A percentile compares a stretch with the other conserved stretches of the same genome.
Conservation (phyloP, 2,113 vertebrate genomes). For the Actinemys pallida region DNA sequence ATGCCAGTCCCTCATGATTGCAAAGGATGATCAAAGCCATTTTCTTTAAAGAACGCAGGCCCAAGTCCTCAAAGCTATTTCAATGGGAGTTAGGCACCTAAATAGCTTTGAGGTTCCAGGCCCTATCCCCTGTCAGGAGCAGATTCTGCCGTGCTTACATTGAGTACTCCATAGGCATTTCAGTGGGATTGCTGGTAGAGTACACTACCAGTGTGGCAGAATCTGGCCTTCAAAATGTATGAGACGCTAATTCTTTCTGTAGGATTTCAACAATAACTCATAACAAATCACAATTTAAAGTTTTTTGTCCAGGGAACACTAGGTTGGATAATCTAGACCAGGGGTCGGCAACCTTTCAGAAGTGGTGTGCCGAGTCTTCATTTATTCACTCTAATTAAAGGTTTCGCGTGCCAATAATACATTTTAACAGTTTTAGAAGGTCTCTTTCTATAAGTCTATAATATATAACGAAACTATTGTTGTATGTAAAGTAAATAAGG, state of each 20-base stretch:
- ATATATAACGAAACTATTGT: too few relatives aligned
- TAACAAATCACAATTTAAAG: neutral
- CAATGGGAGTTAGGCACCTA: neutral
- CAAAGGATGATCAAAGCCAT: neutral
- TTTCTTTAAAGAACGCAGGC: fast-evolving
- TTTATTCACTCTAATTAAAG: too few relatives aligned
- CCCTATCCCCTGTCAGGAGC: neutral
- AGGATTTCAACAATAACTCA: neutral
- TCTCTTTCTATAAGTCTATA: too few relatives aligned
- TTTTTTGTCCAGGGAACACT: neutral
- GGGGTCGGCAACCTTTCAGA: too few relatives aligned
- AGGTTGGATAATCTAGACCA: fast-evolving
- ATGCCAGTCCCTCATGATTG: neutral
- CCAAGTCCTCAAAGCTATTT: neutral
- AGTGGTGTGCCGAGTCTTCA: too few relatives aligned
- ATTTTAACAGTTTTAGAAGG: too few relatives aligned
- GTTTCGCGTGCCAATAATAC: too few relatives aligned
- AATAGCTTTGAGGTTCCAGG: neutral
- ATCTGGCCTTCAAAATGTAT: neutral
- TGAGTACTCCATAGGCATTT: neutral
- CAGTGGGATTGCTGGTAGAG: fast-evolving
- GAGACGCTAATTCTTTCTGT: fast-evolving
- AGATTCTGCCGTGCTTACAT: fast-evolving
- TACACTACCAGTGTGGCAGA: neutral
- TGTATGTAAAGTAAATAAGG: too few relatives aligned